Conservation (phyloP, 2,888 invertebrate genomes). For the Hybos culiciformis region DNA sequence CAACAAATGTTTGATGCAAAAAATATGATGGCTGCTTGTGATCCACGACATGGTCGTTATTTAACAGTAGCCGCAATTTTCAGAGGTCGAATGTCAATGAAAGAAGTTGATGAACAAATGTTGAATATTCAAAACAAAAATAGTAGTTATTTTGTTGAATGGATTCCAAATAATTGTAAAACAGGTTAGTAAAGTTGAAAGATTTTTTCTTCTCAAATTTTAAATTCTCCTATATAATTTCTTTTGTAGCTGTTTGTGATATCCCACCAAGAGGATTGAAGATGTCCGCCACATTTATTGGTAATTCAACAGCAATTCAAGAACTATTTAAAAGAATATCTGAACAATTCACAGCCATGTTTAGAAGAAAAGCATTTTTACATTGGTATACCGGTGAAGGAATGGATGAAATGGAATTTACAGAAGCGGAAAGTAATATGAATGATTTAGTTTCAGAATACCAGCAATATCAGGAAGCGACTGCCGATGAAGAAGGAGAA, state of each 20-base stretch:
- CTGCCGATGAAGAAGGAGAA: conserved; percentile 69
- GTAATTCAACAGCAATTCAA: conserved; percentile 85
- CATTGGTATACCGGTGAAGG: conserved; percentile 98
- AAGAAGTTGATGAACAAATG: conserved; percentile 86
- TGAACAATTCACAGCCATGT: conserved; percentile 91
- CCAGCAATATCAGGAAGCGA: conserved; percentile 87
- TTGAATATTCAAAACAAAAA: conserved; percentile 92
- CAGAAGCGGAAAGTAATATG: conserved; percentile 92
- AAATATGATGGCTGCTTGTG: conserved; percentile 95
- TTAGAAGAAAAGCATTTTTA: conserved; percentile 91
- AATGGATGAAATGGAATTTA: conserved; percentile 96
- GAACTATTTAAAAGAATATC: conserved; percentile 84
- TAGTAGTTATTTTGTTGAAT: conserved; percentile 76
- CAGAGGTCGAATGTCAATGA: conserved; percentile 88
- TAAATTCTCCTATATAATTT: too few relatives aligned
- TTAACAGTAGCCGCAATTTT: conserved; percentile 85
- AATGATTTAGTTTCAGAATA: conserved; percentile 87
- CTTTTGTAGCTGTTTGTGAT: conserved; percentile 89
- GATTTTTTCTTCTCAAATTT: too few relatives aligned
- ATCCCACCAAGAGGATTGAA: conserved; percentile 80
- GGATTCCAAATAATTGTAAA: conserved; percentile 93
- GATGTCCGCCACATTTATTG: conserved; percentile 91
- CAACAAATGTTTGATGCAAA: conserved; percentile 90
- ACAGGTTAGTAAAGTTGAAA: too few relatives aligned
- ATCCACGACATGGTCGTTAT: conserved; percentile 83